Conservation (phyloP, 2,113 vertebrate species). For the Labrus mixtus region DNA sequence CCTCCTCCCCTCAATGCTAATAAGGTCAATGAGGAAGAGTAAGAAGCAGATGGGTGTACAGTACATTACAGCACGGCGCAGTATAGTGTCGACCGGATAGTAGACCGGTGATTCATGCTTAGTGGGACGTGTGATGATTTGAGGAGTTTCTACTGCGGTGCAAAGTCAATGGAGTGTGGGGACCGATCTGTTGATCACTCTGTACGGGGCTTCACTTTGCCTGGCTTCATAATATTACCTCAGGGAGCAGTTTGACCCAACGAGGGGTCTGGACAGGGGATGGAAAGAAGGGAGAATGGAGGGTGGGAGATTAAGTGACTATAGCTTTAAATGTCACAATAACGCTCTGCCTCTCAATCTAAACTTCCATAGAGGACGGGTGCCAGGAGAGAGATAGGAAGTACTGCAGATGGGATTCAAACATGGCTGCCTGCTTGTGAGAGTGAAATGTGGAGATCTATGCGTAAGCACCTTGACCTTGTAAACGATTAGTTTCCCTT, state of each 20-base stretch:
- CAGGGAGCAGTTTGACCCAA: conserved; percentile 72
- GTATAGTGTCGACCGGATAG: conserved; percentile 52
- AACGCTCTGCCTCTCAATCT: conserved; percentile 50
- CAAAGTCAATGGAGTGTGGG: conserved; percentile 70
- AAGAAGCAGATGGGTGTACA: conserved; percentile 72
- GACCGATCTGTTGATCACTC: conserved; percentile 72
- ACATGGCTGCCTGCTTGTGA: too few relatives aligned
- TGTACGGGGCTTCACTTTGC: conserved; percentile 34
- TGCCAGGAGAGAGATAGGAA: conserved; percentile 47
- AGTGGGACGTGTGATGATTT: conserved; percentile 72
- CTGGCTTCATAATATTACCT: conserved; percentile 67
- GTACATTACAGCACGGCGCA: conserved; percentile 69
- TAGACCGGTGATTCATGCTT: conserved; percentile 72
- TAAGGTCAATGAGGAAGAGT: conserved; percentile 81
- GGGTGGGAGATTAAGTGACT: conserved; percentile 68
- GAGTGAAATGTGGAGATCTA: too few relatives aligned
- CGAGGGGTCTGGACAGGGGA: conserved; percentile 48
- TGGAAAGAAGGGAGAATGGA: conserved; percentile 23
- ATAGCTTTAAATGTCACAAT: conserved; percentile 74
- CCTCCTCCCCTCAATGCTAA: conserved; percentile 67
- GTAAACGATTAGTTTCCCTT: too few relatives aligned
- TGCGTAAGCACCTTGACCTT: too few relatives aligned
- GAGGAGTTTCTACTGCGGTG: conserved; percentile 66
- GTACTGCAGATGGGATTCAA: conserved; percentile 1
- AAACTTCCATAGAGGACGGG: conserved; percentile 49